Percentiles rank a stretch among this genome's conserved stretches.
These are phyloP conservation scores for Fragum sueziense DNA, from an alignment of 2,888 invertebrate genomes.

Conservation along the genomic window DNA sequence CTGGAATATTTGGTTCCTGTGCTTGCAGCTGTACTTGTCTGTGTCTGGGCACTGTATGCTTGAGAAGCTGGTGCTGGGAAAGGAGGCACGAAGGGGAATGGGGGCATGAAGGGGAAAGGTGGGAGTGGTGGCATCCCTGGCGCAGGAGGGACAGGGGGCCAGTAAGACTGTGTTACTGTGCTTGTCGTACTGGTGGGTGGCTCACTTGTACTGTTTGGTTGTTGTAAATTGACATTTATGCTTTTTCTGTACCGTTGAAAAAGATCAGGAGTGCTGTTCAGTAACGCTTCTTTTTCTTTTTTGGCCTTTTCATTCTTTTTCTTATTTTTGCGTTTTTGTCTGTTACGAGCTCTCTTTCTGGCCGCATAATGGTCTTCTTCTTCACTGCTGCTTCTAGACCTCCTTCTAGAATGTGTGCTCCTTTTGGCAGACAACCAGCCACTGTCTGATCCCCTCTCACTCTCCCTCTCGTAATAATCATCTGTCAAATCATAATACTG, in stretches of 20 bases:
- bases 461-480: background rate
- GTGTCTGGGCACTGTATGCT: no score
- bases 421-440: conserved; percentile 7
- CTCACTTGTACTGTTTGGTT: background rate
- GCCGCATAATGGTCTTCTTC: background rate
- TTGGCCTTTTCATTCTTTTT: background rate
- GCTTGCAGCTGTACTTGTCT: no score
- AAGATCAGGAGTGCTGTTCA: background rate
- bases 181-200: no score
- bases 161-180: no score
- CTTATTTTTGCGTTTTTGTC: background rate
- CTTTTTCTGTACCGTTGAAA: conserved; percentile 8
- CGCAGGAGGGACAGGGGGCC: no score
- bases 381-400: background rate
- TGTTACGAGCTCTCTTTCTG: background rate
- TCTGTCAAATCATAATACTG: no score
- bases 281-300: background rate
- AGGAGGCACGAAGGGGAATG: no score
- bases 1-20: no score
- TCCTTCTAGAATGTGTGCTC: background rate
- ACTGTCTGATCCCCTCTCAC: background rate
- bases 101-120: no score
- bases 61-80: no score
- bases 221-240: background rate
- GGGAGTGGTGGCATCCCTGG: no score